These are phyloP conservation scores for Trachelus iudaicus DNA, from an alignment of 2,888 invertebrate genomes.

Conservation along the genomic window DNA sequence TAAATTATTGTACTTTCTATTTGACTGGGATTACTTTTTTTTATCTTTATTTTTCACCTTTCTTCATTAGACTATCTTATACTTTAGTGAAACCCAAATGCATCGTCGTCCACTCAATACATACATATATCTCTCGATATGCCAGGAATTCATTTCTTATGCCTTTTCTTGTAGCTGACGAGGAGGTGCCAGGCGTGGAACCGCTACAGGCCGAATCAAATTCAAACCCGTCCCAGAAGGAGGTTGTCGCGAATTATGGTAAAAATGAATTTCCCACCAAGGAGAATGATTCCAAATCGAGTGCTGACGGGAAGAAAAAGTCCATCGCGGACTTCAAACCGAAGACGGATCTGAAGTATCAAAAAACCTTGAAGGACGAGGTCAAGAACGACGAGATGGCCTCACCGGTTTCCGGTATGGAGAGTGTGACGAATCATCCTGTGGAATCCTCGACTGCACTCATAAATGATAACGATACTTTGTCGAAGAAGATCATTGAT, in stretches of 20 bases:
- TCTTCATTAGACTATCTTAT: neutral
- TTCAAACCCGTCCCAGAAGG: slow-evolving; percentile 1
- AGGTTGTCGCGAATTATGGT: slow-evolving; percentile 26
- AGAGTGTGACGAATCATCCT: neutral
- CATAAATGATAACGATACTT: neutral
- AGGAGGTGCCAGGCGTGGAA: slow-evolving; percentile 38
- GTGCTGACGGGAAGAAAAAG: slow-evolving; percentile 51
- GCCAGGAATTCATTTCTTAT: neutral
- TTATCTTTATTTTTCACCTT: neutral
- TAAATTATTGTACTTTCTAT: neutral
- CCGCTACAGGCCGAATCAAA: slow-evolving; percentile 30
- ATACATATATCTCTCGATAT: neutral
- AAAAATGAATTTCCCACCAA: slow-evolving; percentile 30
- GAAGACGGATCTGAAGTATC: slow-evolving; percentile 51
- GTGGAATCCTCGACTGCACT: neutral
- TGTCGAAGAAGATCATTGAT: neutral
- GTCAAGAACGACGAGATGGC: slow-evolving; percentile 31
- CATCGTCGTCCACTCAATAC: neutral
- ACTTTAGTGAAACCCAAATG: neutral
- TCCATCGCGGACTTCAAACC: slow-evolving; percentile 44
- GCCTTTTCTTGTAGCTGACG: slow-evolving; percentile 25
- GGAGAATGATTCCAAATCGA: slow-evolving; percentile 33
- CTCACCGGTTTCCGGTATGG: neutral
- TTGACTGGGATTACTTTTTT: neutral
- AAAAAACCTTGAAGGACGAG: slow-evolving; percentile 32